A percentile compares a stretch with the other conserved stretches of the same genome.
phyloP scores from a whole-genome alignment of 2,797 vertebrate genomes.

The Typhlichthys eigenmanni region DNA sequence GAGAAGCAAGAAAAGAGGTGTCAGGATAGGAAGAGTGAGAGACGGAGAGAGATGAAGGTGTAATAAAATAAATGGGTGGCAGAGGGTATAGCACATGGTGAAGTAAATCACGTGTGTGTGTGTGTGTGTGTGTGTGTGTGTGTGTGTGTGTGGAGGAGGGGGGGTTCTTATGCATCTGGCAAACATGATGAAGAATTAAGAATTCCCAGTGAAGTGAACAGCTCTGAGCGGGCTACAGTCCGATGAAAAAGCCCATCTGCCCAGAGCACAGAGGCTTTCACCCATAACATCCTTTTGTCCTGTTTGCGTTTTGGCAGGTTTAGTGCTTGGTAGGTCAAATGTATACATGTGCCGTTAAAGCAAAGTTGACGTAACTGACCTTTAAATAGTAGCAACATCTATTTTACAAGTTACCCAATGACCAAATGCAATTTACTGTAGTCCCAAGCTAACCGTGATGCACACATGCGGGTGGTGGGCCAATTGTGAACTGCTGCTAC shows the following conservation, averaged over 20 bases:
- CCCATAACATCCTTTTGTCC: too few relatives aligned
- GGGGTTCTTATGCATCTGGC: conserved; percentile 11
- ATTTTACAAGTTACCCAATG: background rate
- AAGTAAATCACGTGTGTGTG: conserved; percentile 7
- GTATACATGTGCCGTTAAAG: too few relatives aligned
- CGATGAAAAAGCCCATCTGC: conserved; percentile 11
- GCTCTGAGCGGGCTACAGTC: conserved; percentile 24
- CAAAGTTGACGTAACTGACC: background rate
- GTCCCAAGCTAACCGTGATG: conserved; percentile 12
- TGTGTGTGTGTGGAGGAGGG: background rate
- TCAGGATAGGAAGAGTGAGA: conserved; percentile 27
- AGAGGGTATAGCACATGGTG: conserved; percentile 4
- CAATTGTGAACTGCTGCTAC: background rate
- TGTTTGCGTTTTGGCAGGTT: too few relatives aligned
- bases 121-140: too few relatives aligned
- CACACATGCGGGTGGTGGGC: background rate
- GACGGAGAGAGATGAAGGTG: conserved; percentile 7
- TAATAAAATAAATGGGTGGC: background rate
- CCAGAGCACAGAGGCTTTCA: conserved; percentile 3
- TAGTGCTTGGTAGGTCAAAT: too few relatives aligned
- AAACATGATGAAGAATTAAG: conserved; percentile 10
- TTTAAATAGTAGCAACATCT: background rate
- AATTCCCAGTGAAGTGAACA: conserved; percentile 17
- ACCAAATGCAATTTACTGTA: background rate
- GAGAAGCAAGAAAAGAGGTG: conserved; percentile 24